Base-by-base conservation (phyloP, 2,888 invertebrate genomes). In the Leptopilina drosophilae region DNA sequence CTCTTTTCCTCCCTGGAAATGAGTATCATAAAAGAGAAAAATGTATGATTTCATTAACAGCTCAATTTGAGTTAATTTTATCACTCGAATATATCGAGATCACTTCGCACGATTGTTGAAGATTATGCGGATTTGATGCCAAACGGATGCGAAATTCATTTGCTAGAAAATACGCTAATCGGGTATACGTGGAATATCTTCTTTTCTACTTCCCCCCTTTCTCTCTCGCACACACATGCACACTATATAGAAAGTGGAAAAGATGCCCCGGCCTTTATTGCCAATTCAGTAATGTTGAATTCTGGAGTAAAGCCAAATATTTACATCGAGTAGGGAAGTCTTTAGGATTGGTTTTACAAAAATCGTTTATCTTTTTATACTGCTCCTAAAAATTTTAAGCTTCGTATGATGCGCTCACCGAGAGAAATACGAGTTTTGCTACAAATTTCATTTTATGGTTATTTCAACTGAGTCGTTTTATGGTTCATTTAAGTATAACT, bases 131-230 rank as follows among this genome's bases (percentile, higher is more conserved):
- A 83, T 64, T 78, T 78, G 80, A 83, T 76, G 77, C 77, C 77
- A 65, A 76, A 59, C 67, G 77, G 76, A 69, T 64, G 82, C 26
- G 64, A 79, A 84, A 84, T 84, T 83, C 82, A 82, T 83, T 84
- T 80, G 77, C 78, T 80, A 79, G 82, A 82, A 84, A 82, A 84
- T 84, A 84, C 79, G 82, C 82, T 84, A 84, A 82, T 82, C 82
- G 82, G 81, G 81, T 82, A 82, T 80, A 80, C 81, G 67, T 80
- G 65, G 64, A 81, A 78, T 80, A 80, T 78, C 76, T 69, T 78
- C 67, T 75, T 77, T n/a, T 79, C 73, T 11, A 49, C 12, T 4
- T 12, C 11, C 49, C 73, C 8, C 42, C 0, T 8, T 42, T 42
- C 42, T 42, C 42, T 42, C 42, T 42, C 5, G 6, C 42, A 8